Percentiles rank a stretch among this genome's conserved stretches.
phyloP scores from a whole-genome alignment of 2,888 invertebrate genomes.

The Volucella bombylans region DNA sequence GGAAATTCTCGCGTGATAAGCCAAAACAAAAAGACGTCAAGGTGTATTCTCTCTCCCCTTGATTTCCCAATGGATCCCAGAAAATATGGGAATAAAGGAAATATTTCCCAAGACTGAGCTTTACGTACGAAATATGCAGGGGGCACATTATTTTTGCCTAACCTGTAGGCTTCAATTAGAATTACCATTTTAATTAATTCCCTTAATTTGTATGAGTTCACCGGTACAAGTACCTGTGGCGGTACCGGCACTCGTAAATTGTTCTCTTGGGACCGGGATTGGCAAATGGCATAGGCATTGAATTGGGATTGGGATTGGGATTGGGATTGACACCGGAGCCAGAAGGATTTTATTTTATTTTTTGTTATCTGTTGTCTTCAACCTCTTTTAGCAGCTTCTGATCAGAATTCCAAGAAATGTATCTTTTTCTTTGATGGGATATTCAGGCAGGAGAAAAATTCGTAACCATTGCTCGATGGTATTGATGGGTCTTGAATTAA shows the following conservation, averaged over 20 bases:
- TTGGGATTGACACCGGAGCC: conserved; percentile 11
- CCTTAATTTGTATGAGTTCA: conserved; percentile 39
- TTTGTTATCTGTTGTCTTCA: neutral
- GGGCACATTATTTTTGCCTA: neutral
- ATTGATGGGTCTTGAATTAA: conserved; percentile 33
- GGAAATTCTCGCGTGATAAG: neutral
- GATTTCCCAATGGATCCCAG: neutral
- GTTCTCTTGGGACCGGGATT: conserved; percentile 22
- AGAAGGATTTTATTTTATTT: neutral
- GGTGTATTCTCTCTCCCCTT: neutral
- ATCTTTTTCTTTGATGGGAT: neutral
- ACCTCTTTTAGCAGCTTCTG: neutral
- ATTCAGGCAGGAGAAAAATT: neutral
- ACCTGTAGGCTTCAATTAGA: conserved; percentile 43
- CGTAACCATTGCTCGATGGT: conserved; percentile 9
- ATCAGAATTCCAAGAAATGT: neutral
- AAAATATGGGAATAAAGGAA: conserved; percentile 21
- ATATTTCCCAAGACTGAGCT: neutral
- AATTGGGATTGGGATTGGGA: conserved; percentile 16
- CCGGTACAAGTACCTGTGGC: neutral
- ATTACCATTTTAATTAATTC: conserved; percentile 65
- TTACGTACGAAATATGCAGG: neutral
- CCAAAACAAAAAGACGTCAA: neutral
- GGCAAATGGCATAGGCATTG: too few relatives aligned
- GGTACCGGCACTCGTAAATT: neutral